Percentiles rank a stretch among this genome's conserved stretches.
These are phyloP conservation scores for Amyelois transitella DNA, from an alignment of 1,140 invertebrate genomes.

Conservation along the genomic window DNA sequence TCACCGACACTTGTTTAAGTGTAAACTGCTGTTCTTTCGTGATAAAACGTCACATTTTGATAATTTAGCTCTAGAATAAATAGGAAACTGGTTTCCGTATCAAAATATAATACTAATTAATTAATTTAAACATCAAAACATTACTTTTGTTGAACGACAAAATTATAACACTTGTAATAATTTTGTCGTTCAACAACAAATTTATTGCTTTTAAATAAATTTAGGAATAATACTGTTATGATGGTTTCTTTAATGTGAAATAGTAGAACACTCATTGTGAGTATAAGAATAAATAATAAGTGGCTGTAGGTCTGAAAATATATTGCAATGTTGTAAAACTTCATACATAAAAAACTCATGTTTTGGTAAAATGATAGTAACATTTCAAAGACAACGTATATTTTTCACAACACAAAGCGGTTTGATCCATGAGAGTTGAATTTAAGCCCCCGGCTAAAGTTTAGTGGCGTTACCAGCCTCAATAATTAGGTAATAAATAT, in stretches of 20 bases:
- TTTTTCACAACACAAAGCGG: conserved; percentile 22
- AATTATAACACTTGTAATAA: no score
- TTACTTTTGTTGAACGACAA: background rate
- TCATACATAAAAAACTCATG: no score
- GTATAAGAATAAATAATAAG: no score
- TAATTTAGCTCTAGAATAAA: conserved; percentile 50
- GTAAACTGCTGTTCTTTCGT: conserved; percentile 65
- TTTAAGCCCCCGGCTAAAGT: conserved; percentile 28
- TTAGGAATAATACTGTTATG: no score
- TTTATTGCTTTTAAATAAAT: no score
- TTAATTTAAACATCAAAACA: conserved; percentile 20
- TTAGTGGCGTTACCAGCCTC: conserved; percentile 33
- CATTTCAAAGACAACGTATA: no score
- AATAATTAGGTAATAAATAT: conserved; percentile 68
- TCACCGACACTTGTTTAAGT: conserved; percentile 64
- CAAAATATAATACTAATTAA: conserved; percentile 26
- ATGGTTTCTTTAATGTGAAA: no score
- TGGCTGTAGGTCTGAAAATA: no score
- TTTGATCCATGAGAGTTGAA: conserved; percentile 19
- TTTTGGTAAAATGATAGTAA: no score
- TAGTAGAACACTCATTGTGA: no score
- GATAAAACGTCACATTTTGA: conserved; percentile 66
- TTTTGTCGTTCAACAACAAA: no score
- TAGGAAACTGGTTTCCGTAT: conserved; percentile 28
- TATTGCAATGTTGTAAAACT: no score